Evolutionary conservation across 2,888 invertebrate genomes (phyloP).

Genomic region (Vandiemenella viatica): DNA sequence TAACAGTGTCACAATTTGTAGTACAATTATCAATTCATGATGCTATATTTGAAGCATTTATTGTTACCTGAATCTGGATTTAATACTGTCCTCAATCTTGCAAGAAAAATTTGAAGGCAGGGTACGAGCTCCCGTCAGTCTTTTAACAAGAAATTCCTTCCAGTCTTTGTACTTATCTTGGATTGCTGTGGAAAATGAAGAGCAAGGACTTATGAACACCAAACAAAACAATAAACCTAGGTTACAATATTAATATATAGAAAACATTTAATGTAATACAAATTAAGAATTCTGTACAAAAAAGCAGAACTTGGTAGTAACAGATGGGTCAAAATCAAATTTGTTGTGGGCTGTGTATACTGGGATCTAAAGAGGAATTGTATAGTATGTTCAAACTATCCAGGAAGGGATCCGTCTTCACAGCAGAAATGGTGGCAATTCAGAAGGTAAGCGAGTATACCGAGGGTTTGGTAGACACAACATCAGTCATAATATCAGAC

Average conservation of each 20-base stretch:
- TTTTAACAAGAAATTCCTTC: constrained; percentile 86
- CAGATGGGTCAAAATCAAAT: no score
- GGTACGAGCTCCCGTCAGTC: constrained; percentile 88
- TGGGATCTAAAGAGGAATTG: no score
- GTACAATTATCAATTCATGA: no score
- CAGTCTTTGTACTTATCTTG: constrained; percentile 89
- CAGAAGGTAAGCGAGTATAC: no score
- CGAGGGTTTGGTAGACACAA: no score
- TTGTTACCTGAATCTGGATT: constrained; percentile 56
- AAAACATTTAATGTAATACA: background rate
- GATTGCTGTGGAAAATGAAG: constrained; percentile 41
- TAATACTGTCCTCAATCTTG: constrained; percentile 70
- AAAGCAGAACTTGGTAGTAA: background rate
- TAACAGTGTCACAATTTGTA: no score
- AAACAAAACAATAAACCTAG: background rate
- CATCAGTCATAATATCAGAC: no score
- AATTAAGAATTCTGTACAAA: background rate
- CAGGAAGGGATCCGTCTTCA: no score
- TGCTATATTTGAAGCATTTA: no score
- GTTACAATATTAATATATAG: background rate
- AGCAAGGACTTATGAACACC: background rate
- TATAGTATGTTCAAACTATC: no score
- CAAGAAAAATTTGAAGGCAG: constrained; percentile 83
- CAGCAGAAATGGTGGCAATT: no score
- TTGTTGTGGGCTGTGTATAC: no score